These are phyloP conservation scores for Candoia aspera DNA, from an alignment of 2,113 vertebrate species.

Conservation along the genomic window DNA sequence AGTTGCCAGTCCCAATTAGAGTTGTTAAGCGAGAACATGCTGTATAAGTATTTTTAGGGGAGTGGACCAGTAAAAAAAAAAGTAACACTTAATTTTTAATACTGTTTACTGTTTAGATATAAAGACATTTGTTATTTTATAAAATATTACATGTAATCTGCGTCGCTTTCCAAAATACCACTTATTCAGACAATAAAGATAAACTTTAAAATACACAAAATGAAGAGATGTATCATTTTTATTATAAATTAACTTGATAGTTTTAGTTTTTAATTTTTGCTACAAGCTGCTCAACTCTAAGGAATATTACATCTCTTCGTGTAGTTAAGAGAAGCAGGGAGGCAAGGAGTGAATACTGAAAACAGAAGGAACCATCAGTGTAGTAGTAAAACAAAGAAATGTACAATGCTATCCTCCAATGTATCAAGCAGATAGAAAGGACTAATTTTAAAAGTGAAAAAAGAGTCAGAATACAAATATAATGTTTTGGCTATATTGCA, in stretches of 20 bases:
- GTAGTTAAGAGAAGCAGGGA: neutral
- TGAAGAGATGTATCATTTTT: neutral
- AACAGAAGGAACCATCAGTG: neutral
- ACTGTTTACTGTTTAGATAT: neutral
- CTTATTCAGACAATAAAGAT: neutral
- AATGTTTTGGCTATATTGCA: neutral
- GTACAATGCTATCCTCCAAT: neutral
- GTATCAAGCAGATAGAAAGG: neutral
- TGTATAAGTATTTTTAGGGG: too few species aligned
- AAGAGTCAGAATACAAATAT: neutral
- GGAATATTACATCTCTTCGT: neutral
- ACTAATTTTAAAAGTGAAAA: neutral
- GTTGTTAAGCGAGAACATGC: too few species aligned
- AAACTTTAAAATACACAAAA: neutral
- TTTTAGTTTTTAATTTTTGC: neutral
- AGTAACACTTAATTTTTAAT: neutral
- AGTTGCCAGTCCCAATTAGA: too few species aligned
- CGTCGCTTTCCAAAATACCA: neutral
- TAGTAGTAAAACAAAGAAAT: neutral
- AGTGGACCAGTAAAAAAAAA: too few species aligned
- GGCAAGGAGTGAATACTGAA: neutral
- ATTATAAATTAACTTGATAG: neutral
- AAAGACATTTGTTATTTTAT: neutral
- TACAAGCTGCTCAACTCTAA: neutral
- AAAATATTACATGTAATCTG: neutral